Base-by-base conservation (phyloP, 2,797 vertebrate genomes). In the Benthosema pterotum region DNA sequence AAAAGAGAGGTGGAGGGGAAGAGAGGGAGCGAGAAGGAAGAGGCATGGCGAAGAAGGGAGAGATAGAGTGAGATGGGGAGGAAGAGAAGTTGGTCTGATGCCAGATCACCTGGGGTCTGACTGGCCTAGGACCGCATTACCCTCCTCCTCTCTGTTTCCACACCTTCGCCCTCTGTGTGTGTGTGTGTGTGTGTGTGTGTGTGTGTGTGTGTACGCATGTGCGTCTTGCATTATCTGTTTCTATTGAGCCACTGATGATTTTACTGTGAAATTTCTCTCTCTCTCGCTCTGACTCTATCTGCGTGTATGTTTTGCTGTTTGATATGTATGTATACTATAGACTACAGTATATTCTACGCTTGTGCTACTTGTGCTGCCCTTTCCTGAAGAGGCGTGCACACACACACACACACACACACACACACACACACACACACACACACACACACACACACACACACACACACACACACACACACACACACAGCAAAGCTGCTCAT, bases 111-210 rank as follows among this genome's bases (percentile, higher is more conserved):
- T 53, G 18, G 56, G 67, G 67, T 61, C 32, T 53, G 63, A 71
- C 53, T 59, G 69, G 73, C 83, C 47, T 42, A 64, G 76, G 69
- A 79, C 67, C 54, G 53, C 57, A 59, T 55, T 67, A 63, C 69
- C 66, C 50, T 60, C 19, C 62, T 19, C 54, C 50, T 18, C 50
- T 52, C 19, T 15, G 19, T 12, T 19, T 38, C 8, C 32, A 38
- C 32, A 38, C 32, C 32, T 11, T 52, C 19, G 19, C 50, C 19
- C 3, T 14, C 13, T 53, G 19, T 13, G 51, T 28, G 51, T 52
- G 51, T 28, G 22, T 52, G 14, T 22, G 50, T 52, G 50, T 22
- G 52, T 49, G 42, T 63, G 2, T 14, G 50, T 75, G 51, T 65
- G 17, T 47, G 15, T 22, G 15, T 12, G 8, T 43, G 22, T 2